These are phyloP conservation scores for Diabrotica undecimpunctata DNA, from an alignment of 1,140 invertebrate species.

Conservation along the genomic window DNA sequence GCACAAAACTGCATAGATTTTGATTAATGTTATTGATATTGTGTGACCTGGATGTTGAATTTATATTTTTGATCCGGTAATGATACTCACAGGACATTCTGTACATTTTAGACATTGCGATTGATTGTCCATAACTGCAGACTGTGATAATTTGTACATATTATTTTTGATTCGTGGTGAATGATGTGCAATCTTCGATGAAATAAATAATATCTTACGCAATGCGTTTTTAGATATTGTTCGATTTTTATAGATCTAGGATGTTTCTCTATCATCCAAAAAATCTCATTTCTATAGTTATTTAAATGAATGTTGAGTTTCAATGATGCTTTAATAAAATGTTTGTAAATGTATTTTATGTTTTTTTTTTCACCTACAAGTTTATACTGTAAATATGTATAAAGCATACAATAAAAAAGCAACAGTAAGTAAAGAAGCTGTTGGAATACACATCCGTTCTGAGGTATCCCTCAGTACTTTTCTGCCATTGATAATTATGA, in stretches of 20 bases:
- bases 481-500: too few relatives aligned
- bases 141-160: conserved; percentile 44
- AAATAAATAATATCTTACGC: not conserved
- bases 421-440: too few relatives aligned
- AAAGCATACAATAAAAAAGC: too few relatives aligned
- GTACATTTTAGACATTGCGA: conserved; percentile 6
- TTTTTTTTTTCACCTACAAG: conserved; percentile 8
- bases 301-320: conserved; percentile 41
- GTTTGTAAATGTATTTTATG: conserved; percentile 34
- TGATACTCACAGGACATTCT: not conserved
- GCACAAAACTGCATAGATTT: too few relatives aligned
- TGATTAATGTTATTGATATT: too few relatives aligned
- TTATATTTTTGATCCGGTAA: not conserved
- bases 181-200: conserved; percentile 34
- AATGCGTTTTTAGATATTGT: not conserved
- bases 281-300: conserved; percentile 30
- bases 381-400: too few relatives aligned
- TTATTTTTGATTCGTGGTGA: conserved; percentile 22
- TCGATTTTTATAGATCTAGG: not conserved
- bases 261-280: conserved; percentile 20
- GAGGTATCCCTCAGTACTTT: too few relatives aligned
- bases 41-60: not conserved
- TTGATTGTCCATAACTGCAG: conserved; percentile 29
- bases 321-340: conserved; percentile 42
- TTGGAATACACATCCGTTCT: too few relatives aligned